Evolutionary conservation across 2,113 vertebrate species (phyloP), one percentile per base, ranked within the genome.

Genomic region (Vanacampus margaritifer): DNA sequence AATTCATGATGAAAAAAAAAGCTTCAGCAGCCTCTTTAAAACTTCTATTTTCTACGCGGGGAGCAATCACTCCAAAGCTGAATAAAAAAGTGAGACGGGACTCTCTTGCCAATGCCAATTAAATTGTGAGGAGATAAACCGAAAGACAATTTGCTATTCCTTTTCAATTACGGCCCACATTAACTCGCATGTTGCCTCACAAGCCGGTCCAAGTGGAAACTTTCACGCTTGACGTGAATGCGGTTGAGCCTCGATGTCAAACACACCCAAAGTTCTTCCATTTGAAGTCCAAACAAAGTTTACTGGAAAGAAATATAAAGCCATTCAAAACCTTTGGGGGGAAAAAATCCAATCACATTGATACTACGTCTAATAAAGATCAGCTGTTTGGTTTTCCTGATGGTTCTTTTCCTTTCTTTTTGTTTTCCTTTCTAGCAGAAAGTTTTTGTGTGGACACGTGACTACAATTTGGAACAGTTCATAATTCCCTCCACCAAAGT

Each of bases 1-100:
- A 26, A 76, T 61, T 75, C 10, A 60, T 70, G 67, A 45, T 67
- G 73, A 72, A 63, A 72, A 48, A 69, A 63, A 74, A 39, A 39
- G 28, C 28, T 32, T 32, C 2, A 39, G 28, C 54, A 67, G 64
- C 16, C 46, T 69, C 78, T 83, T 79, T 62, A 75, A 71, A 84
- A 64, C 72, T 32, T 32, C 28, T 4, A 32, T 32, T 32, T 32
- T 32, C 28, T 2, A 32, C 65, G 37, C 28, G 58, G 56, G 37
- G 57, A 72, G 70, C 70, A 68, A 24, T 16, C 13, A 37, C 10
- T 64, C 58, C 19, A 10, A 70, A 62, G 23, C 59, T 54, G 46
- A 76, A 76, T 66, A 39, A 68, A 65, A n/a, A 72, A 23, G 1
- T 1, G 2, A 53, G n/a, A 41, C 57, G 26, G 41, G 19, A 57